Conservation (phyloP, 2,888 invertebrate genomes). For the Cactoblastis cactorum region DNA sequence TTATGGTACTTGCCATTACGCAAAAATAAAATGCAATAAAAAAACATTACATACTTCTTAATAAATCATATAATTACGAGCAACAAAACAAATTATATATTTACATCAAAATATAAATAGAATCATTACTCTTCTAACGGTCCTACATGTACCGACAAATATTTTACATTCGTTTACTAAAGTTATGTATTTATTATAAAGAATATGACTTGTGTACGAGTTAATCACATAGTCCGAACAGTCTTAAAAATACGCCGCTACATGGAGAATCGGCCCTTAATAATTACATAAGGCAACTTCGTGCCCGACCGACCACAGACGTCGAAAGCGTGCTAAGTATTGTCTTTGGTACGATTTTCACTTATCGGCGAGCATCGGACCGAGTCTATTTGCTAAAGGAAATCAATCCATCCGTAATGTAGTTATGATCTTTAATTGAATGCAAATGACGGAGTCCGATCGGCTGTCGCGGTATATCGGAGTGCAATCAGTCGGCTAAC, state of each 20-base stretch:
- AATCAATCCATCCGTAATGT: no score
- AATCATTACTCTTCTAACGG: slow-evolving; percentile 13
- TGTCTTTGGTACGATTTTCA: no score
- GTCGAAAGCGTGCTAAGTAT: no score
- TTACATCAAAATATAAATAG: slow-evolving; percentile 21
- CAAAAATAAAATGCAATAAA: background rate
- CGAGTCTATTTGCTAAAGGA: no score
- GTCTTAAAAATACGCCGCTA: slow-evolving; percentile 10
- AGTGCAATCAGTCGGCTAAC: no score
- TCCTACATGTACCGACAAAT: slow-evolving; percentile 1
- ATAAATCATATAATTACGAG: slow-evolving; percentile 30
- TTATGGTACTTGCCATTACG: no score
- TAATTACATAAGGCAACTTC: background rate
- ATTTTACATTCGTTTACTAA: background rate
- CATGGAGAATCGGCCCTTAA: background rate
- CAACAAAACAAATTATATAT: slow-evolving; percentile 35
- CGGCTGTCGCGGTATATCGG: no score
- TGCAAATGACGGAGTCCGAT: no score
- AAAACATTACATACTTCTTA: slow-evolving; percentile 20
- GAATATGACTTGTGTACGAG: slow-evolving; percentile 2
- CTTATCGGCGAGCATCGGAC: no score
- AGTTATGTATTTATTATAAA: background rate
- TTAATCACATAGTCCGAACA: slow-evolving; percentile 3
- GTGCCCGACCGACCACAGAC: background rate
- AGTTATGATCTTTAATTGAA: no score